phyloP scores from a whole-genome alignment of 2,797 vertebrate genomes.

The Acrocephalus scirpaceus region DNA sequence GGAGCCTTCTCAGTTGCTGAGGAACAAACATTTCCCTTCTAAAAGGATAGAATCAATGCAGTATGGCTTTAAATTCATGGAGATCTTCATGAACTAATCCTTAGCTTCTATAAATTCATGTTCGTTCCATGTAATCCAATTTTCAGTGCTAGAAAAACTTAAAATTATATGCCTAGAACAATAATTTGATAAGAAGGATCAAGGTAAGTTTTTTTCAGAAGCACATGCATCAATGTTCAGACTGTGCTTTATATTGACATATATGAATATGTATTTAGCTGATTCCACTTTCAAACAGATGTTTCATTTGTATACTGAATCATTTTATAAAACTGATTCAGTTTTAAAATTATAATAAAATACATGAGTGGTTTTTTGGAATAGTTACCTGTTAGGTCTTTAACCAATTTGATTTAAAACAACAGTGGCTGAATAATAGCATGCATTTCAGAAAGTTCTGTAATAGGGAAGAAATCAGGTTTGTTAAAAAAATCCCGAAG shows the following conservation, averaged over 20 bases:
- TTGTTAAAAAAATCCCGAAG: not conserved
- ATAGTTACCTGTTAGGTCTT: not conserved
- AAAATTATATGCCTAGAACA: not conserved
- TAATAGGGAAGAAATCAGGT: not conserved
- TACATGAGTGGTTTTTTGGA: rapidly evolving
- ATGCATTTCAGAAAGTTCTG: not conserved
- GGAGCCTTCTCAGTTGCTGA: not conserved
- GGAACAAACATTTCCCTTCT: not conserved
- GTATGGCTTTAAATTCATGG: not conserved
- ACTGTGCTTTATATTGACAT: not conserved
- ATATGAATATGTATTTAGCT: not conserved
- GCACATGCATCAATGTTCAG: not conserved
- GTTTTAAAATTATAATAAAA: not conserved
- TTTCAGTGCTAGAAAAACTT: not conserved
- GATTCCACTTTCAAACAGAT: not conserved
- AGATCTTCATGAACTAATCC: not conserved
- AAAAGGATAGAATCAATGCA: not conserved
- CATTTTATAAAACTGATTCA: not conserved
- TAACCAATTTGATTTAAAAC: not conserved
- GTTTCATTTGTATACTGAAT: not conserved
- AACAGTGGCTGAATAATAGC: not conserved
- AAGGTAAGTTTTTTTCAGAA: not conserved
- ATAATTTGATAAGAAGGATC: not conserved
- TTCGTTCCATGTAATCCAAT: not conserved
- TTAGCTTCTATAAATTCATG: not conserved